Evolutionary conservation across 2,113 vertebrate species (phyloP).

Genomic region (Phyllostomus discolor): DNA sequence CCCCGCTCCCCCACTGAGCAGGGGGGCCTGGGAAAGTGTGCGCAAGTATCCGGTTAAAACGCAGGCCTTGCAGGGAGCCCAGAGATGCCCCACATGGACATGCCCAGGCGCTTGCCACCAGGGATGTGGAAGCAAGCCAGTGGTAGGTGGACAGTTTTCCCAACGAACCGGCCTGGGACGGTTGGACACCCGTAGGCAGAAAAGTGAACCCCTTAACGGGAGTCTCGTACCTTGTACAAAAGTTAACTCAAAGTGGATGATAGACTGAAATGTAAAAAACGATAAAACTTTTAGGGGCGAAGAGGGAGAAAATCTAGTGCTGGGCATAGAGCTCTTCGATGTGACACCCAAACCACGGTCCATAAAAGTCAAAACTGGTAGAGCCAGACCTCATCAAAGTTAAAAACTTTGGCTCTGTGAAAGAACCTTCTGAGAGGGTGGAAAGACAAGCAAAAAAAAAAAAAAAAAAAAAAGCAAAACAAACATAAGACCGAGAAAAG

Average conservation of each 20-base stretch:
- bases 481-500: not conserved
- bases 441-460: not conserved
- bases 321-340: not conserved
- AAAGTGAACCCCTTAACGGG: too few relatives aligned
- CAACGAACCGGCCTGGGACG: too few relatives aligned
- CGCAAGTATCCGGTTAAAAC: not conserved
- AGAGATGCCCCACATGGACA: not conserved
- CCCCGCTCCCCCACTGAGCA: too few relatives aligned
- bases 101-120: not conserved
- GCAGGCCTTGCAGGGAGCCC: not conserved
- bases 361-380: not conserved
- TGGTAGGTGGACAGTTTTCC: not conserved
- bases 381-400: not conserved
- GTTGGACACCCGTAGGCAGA: too few relatives aligned
- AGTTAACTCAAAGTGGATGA: too few relatives aligned
- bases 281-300: not conserved
- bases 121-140: not conserved
- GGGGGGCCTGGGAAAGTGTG: not conserved
- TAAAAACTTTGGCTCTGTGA: not conserved
- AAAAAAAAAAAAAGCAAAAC: too few relatives aligned
- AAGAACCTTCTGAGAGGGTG: not conserved
- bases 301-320: not conserved
- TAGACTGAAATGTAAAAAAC: not conserved
- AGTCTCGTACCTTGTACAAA: too few relatives aligned
- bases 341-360: not conserved